phyloP scores from a whole-genome alignment of 1,140 invertebrate genomes.

The Gryon sp. region DNA sequence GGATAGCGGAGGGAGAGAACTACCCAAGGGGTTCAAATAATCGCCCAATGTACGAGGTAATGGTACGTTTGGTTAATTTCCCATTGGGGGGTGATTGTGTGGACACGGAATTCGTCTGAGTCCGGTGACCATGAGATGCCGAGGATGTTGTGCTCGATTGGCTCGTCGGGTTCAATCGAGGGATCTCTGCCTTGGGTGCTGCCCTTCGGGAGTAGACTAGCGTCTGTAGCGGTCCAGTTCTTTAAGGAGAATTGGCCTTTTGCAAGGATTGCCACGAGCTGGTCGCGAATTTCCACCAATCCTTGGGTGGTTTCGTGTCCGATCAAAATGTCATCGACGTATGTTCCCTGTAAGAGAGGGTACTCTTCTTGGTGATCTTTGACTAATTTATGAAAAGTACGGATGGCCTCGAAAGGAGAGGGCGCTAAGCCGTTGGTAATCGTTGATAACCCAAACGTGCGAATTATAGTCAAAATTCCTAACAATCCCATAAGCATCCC shows the following conservation, averaged over 20 bases:
- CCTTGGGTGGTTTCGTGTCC: background rate
- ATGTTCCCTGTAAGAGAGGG: background rate
- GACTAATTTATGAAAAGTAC: too few relatives aligned
- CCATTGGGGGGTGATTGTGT: too few relatives aligned
- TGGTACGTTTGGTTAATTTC: background rate
- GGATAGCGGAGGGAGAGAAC: background rate
- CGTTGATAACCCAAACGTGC: too few relatives aligned
- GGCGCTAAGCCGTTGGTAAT: too few relatives aligned
- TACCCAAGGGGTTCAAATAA: slow-evolving; percentile 19
- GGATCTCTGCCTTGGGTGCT: background rate
- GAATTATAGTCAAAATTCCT: too few relatives aligned
- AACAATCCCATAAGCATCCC: too few relatives aligned
- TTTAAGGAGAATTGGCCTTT: slow-evolving; percentile 70
- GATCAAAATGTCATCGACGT: slow-evolving; percentile 21
- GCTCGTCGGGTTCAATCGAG: background rate
- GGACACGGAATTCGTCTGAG: slow-evolving; percentile 49
- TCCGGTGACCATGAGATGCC: slow-evolving; percentile 68
- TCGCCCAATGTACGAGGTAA: background rate
- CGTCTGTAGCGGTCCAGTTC: slow-evolving; percentile 72
- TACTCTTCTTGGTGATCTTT: slow-evolving; percentile 69
- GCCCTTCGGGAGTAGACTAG: slow-evolving; percentile 26
- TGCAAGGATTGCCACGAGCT: slow-evolving; percentile 52
- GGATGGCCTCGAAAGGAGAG: too few relatives aligned
- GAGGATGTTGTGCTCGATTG: slow-evolving; percentile 52
- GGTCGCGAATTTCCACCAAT: background rate